Base-by-base conservation (phyloP, 2,113 vertebrate species). In the Ameiurus melas region DNA sequence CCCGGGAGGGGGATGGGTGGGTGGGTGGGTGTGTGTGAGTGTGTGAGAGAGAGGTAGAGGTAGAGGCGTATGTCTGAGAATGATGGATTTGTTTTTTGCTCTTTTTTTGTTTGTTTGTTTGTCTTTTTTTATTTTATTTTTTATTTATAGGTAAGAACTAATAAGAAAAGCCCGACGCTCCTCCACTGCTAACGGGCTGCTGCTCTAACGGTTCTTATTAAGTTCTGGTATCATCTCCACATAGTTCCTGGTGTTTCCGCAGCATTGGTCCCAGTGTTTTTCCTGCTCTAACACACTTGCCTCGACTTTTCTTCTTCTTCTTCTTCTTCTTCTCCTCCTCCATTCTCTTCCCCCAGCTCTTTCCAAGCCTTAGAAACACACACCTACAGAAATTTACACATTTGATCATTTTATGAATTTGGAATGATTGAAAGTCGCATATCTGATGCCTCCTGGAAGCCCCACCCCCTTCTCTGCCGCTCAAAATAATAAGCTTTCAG, bases 121-220 rank as follows among this genome's bases (percentile, higher is more conserved):
- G n/a, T n/a, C n/a, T 10, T 51, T 51, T 51, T 51, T 30, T n/a
- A 1, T 68, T 89, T 89, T 90, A 86, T 73, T 20, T 53, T 53
- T 55, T 80, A 80, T 80, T 80, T 80, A 80, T 80, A 55, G 77
- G 89, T 87, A 58, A 73, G 68, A 89, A 87, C 86, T 81, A 27
- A 27, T 20, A 85, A 78, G 86, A 43, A 73, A 75, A 80, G 77
- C 78, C 71, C 73, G 47, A n/a, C 64, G 86, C 70, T 77, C 27
- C 39, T 82, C 75, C 82, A 68, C 47, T 85, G 79, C n/a, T 84
- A 4, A 55, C 25, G 75, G 70, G 80, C 68, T 60, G 71, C 87
- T 79, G 70, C 85, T 89, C 55, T 55, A 22, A 83, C 17, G n/a
- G 80, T 55, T 73, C 36, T 73, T 66, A 20, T 22, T 17, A 0